These are phyloP conservation scores for Dasyornis broadbenti DNA, from an alignment of 2,113 vertebrate genomes.

Conservation along the genomic window DNA sequence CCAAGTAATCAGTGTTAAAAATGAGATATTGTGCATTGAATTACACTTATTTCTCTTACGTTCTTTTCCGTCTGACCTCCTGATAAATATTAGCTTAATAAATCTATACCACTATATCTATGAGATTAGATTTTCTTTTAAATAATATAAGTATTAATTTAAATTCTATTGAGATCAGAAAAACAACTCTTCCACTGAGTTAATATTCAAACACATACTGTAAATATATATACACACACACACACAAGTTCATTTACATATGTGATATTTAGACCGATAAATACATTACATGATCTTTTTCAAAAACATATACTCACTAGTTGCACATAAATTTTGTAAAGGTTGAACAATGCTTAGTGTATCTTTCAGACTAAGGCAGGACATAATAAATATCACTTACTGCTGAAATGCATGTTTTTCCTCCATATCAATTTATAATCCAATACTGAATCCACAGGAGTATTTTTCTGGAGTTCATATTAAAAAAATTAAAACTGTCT, in stretches of 20 bases:
- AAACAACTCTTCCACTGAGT: background rate
- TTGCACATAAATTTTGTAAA: background rate
- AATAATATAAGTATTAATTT: background rate
- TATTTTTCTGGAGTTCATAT: background rate
- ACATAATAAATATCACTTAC: background rate
- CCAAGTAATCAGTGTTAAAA: background rate
- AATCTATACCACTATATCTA: background rate
- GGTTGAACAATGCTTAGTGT: background rate
- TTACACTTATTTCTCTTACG: background rate
- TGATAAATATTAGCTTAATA: background rate
- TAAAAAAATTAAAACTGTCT: background rate
- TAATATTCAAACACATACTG: background rate
- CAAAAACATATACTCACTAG: background rate
- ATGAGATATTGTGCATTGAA: background rate
- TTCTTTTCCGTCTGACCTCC: background rate
- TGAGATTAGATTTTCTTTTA: background rate
- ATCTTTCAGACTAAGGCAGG: background rate
- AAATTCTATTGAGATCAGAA: background rate
- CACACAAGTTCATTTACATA: background rate
- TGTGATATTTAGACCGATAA: background rate
- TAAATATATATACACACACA: background rate
- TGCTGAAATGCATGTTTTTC: background rate
- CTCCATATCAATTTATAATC: background rate
- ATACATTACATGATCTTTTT: background rate
- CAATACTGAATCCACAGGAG: background rate